Percentiles rank a stretch among this genome's conserved stretches.
phyloP scores from a whole-genome alignment of 2,113 vertebrate species.

The Myotis brandtii region DNA sequence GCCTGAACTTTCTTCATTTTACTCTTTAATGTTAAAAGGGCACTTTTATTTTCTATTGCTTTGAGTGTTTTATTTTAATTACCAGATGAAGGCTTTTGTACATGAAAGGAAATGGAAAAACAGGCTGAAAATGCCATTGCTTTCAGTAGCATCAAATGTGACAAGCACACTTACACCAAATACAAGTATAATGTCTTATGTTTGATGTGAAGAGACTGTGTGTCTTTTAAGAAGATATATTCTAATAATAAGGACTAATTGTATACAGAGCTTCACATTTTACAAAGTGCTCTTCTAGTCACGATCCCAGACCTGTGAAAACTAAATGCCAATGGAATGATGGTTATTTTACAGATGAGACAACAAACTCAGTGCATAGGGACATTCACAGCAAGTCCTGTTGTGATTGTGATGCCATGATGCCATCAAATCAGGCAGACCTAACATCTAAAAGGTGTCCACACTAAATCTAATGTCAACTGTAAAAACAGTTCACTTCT shows the following conservation, averaged over 20 bases:
- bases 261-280: neutral
- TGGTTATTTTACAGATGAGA: neutral
- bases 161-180: constrained; percentile 27
- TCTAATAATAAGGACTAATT: constrained; percentile 34
- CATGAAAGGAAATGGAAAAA: constrained; percentile 64
- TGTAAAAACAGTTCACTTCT: neutral
- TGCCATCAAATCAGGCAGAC: neutral
- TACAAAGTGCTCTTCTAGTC: neutral
- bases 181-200: neutral
- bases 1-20: constrained; percentile 35
- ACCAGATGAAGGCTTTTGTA: constrained; percentile 64
- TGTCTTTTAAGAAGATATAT: constrained; percentile 41
- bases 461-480: neutral
- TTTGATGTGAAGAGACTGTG: neutral
- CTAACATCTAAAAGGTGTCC: neutral
- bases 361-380: neutral
- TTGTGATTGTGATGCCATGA: accelerated
- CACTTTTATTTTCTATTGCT: constrained; percentile 67
- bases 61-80: constrained; percentile 74
- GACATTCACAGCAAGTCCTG: neutral
- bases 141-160: constrained; percentile 16
- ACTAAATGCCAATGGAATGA: neutral
- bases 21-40: constrained; percentile 38
- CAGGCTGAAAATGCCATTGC: constrained; percentile 17
- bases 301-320: neutral